Percentiles rank a stretch among this genome's conserved stretches.
phyloP scores from a whole-genome alignment of 2,113 vertebrate species.

The Seriola dumerili region DNA sequence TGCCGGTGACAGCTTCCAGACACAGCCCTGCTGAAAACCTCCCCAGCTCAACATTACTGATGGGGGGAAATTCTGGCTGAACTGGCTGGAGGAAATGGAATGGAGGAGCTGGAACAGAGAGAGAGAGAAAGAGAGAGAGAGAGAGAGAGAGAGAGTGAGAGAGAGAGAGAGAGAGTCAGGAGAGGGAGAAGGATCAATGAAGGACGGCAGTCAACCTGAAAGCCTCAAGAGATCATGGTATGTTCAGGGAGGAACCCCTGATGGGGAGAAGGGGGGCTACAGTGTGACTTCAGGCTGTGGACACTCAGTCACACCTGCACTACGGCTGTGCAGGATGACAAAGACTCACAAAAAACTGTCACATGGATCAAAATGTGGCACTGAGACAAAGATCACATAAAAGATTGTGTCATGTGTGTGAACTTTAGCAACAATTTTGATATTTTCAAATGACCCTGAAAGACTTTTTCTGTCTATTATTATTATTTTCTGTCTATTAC shows the following conservation, averaged over 20 bases:
- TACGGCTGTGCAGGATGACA: background rate
- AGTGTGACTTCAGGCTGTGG: background rate
- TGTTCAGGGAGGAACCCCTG: slow-evolving; percentile 3
- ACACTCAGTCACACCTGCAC: background rate
- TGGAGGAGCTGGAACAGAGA: slow-evolving; percentile 9
- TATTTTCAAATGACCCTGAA: background rate
- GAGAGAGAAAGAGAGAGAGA: background rate
- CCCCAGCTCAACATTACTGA: slow-evolving; percentile 57
- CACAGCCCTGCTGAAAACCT: slow-evolving; percentile 48
- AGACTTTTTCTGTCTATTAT: background rate
- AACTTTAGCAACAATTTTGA: background rate
- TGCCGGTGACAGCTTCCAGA: slow-evolving; percentile 67
- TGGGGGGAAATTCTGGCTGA: slow-evolving; percentile 40
- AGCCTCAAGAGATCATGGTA: slow-evolving; percentile 14
- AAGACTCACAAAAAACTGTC: background rate
- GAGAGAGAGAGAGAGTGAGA: no score
- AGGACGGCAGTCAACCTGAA: slow-evolving; percentile 26
- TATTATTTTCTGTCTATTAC: background rate
- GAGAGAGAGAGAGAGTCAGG: background rate
- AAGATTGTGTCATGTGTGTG: background rate
- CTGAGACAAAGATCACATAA: background rate
- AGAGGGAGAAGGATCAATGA: slow-evolving; percentile 44
- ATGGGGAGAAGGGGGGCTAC: background rate
- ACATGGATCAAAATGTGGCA: background rate
- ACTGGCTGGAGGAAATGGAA: slow-evolving; percentile 2